Base-by-base conservation (phyloP, 2,113 vertebrate genomes). In the Lethenteron camtschaticum region DNA sequence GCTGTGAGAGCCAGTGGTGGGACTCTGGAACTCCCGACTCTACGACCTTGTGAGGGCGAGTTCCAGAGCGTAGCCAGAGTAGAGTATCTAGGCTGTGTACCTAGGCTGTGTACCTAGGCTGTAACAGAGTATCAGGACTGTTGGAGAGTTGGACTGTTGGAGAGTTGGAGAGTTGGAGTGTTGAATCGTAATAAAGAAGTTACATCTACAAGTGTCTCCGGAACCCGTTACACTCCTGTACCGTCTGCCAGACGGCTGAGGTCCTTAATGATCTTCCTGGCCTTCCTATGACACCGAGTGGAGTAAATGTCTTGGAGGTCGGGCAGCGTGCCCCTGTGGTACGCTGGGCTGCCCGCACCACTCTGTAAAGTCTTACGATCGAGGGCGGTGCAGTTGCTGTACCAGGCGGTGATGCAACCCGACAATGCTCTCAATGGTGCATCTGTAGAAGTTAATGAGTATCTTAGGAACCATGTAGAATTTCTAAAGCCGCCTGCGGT, bases 181-280 rank as follows among this genome's bases (percentile, higher is more conserved):
- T 18, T 18, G 16, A 18, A 18, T 18, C 16, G 16, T 18, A 18
- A 18, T 18, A 18, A 18, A 18, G 16, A 18, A 18, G 16, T 18
- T 18, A 18, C 16, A 18, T 18, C 16, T 18, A 18, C 16, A 18
- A 18, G 16, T 18, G 16, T 18, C 16, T 18, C 16, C 16, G 16
- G 16, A 18, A 18, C 16, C 16, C 16, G 1, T 18, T 18, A 18
- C 16, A 18, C 16, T 18, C 16, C 16, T 13, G 59, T 13, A 63
- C 59, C 59, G 12, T 16, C 59, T 63, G 59, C 59, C 59, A 13
- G 59, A 63, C 59, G 16, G 59, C 59, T 63, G 16, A 16, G 59
- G 59, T 63, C 59, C 12, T 63, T 63, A 63, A 63, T 63, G 59
- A 63, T 63, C 59, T 63, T 63, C 59, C 59, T 13, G 59, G 59